Evolutionary conservation across 2,797 vertebrate species (phyloP).

Genomic region (Dicrostonyx torquatus): DNA sequence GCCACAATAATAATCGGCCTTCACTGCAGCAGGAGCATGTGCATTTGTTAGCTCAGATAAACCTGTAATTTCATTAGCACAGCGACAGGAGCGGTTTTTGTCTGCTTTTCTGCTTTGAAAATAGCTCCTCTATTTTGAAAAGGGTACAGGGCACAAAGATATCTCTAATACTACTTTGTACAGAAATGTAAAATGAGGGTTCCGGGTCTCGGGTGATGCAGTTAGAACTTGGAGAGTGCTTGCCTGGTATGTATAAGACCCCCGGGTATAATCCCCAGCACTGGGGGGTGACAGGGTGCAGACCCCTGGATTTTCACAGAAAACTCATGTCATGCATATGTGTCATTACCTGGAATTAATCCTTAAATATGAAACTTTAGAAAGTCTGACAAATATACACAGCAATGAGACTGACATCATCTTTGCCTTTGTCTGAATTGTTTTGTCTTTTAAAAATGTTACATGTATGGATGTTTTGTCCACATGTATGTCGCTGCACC

Average conservation of each 20-base stretch:
- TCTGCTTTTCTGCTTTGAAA: background rate
- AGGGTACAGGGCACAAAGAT: background rate
- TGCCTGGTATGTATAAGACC: background rate
- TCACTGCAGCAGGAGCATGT: background rate
- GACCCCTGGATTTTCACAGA: conserved; percentile 10
- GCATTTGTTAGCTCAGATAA: background rate
- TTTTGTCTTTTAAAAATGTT: background rate
- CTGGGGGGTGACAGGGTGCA: background rate
- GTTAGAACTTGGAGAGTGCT: background rate
- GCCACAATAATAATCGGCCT: background rate
- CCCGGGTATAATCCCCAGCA: too few relatives aligned
- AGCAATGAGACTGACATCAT: background rate
- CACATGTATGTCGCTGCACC: too few relatives aligned
- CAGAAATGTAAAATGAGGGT: conserved; percentile 19
- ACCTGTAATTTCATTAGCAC: background rate
- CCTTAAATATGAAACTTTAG: conserved; percentile 37
- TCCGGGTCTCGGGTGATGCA: background rate
- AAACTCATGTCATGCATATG: background rate
- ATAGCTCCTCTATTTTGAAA: background rate
- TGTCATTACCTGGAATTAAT: background rate
- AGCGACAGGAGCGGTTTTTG: background rate
- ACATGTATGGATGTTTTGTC: background rate
- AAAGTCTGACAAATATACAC: conserved; percentile 25
- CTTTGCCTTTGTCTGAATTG: background rate
- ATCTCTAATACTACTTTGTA: background rate